These are phyloP conservation scores for Neodiprion lecontei DNA, from an alignment of 1,140 invertebrate species.

Conservation along the genomic window DNA sequence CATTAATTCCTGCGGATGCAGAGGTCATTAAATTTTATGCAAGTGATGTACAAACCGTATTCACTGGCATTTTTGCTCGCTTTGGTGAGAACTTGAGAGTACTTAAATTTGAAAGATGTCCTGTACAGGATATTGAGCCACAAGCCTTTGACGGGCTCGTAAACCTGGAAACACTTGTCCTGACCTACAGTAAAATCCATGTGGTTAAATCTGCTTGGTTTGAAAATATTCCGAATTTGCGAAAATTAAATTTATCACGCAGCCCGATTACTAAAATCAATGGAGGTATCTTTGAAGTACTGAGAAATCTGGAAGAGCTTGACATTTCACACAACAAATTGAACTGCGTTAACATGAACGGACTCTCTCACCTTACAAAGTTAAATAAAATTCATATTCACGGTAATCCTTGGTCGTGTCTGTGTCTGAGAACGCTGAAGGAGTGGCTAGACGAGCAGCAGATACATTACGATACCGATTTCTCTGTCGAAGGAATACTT, in stretches of 20 bases:
- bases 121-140: slow-evolving; percentile 36
- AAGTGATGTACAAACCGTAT: slow-evolving; percentile 33
- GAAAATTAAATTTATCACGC: slow-evolving; percentile 35
- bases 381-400: slow-evolving; percentile 30
- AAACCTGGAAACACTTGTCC: slow-evolving; percentile 33
- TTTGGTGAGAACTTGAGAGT: slow-evolving; percentile 37
- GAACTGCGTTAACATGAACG: slow-evolving; percentile 43
- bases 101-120: slow-evolving; percentile 41
- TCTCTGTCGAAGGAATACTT: slow-evolving; percentile 26
- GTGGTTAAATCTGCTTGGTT: slow-evolving; percentile 28
- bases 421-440: slow-evolving; percentile 35
- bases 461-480: slow-evolving; percentile 34
- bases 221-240: slow-evolving; percentile 29
- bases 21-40: slow-evolving; percentile 30
- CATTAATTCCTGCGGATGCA: background rate
- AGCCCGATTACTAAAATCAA: slow-evolving; percentile 39
- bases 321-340: slow-evolving; percentile 43
- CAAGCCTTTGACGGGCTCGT: slow-evolving; percentile 34
- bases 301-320: slow-evolving; percentile 31
- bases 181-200: slow-evolving; percentile 37
- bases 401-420: slow-evolving; percentile 45
- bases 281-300: slow-evolving; percentile 36
- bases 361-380: slow-evolving; percentile 33
- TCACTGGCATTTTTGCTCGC: slow-evolving; percentile 23
- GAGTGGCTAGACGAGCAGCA: slow-evolving; percentile 30